Conservation (phyloP, 2,113 vertebrate species). For the Asarcornis scutulata region DNA sequence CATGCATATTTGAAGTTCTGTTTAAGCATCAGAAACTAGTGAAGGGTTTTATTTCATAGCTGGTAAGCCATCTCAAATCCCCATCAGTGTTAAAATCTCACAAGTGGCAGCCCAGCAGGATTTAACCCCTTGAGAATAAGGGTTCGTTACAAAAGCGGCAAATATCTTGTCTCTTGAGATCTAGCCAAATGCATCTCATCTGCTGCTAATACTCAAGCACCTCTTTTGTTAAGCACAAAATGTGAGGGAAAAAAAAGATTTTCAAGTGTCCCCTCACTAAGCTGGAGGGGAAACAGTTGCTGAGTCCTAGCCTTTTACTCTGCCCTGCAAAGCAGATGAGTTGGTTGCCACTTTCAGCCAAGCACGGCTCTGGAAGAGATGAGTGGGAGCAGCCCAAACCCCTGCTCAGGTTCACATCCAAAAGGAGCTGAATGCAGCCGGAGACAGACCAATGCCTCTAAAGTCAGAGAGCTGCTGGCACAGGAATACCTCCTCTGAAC, state of each 20-base stretch:
- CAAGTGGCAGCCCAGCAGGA: conserved; percentile 19
- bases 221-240: conserved; percentile 8
- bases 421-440: background rate
- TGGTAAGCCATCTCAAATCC: conserved; percentile 46
- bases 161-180: background rate
- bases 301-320: background rate
- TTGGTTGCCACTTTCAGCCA: background rate
- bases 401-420: background rate
- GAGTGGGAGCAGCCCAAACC: background rate
- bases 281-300: background rate
- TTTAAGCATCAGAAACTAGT: conserved; percentile 38
- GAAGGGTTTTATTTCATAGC: conserved; percentile 37
- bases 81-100: conserved; percentile 28
- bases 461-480: background rate
- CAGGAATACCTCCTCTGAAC: background rate
- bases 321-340: background rate
- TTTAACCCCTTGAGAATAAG: conserved; percentile 26
- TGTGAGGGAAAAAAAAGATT: background rate
- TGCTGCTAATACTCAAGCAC: background rate
- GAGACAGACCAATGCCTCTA: background rate
- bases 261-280: background rate
- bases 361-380: background rate
- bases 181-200: background rate
- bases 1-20: conserved; percentile 49
- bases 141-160: background rate